Base-by-base conservation (phyloP, 2,113 vertebrate genomes). In the Eurystomus gularis region DNA sequence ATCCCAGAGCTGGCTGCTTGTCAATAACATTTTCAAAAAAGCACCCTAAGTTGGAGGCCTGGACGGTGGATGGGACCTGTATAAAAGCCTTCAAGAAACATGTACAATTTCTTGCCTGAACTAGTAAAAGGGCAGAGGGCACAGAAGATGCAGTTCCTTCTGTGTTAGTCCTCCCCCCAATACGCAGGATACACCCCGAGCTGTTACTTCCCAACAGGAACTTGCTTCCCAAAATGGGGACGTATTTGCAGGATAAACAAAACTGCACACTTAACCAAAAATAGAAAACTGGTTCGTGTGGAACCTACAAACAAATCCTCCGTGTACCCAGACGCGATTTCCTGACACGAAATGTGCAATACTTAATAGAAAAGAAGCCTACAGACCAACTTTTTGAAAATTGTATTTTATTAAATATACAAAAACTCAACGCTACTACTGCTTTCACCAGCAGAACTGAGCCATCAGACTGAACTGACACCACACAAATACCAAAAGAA, bases 391-490 rank as follows among this genome's bases (percentile, higher is more conserved):
- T 23, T 82, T 90, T 40, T 39, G 68, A 54, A 88, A 96, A 95
- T 0, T 3, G 20, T 88, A 6, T 86, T 94, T 94, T 91, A 96
- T 95, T 94, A 91, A 81, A 93, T 57, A 78, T 82, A 94, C 42
- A 96, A 93, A 96, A 90, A 49, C 82, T 78, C 42, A 90, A 73
- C 87, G 18, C 55, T 82, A 13, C 35, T 49, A 14, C 64, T 85
- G 44, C 48, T 64, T 21, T 48, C 17, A 82, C 17, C 48, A 49
- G 31, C 77, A 84, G 18, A 51, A 76, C 5, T 0, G 2, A 70
- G 48, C 60, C 26, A 3, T 0, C 14, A 77, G 25, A n/a, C 37
- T 29, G 19, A 73, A 83, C 1, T 8, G 14, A 85, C 35, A 71
- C 6, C 13, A 20, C 29, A 48, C 60, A 76, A 68, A 44, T 39